Evolutionary conservation across 2,797 vertebrate species (phyloP), one percentile per base, ranked within the genome.

Genomic region (Poeciliopsis infans): DNA sequence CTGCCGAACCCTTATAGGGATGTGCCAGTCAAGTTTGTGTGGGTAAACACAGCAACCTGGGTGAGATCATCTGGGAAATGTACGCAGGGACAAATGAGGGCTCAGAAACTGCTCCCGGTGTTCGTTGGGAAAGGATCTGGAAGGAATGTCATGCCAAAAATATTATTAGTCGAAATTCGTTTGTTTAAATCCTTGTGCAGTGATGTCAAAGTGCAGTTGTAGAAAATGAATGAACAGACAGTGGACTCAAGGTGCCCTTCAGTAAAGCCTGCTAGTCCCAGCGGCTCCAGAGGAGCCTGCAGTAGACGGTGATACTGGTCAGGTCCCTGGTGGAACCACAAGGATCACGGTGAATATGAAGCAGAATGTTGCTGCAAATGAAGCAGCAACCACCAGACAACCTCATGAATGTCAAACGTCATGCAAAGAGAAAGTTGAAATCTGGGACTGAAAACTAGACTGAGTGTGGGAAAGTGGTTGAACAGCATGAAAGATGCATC

Each of bases 201-300:
- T 49, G 53, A 46, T 39, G 53, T 57, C 61, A 25, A 57, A 64
- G 61, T 2, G 33, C 76, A 70, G 53, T 15, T 53, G 33, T 76
- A 78, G 78, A 61, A 76, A 77, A 87, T n/a, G 74, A 86, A 66
- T 8, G 55, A 81, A 74, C 82, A 79, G 70, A 39, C 59, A 8
- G 43, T 57, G 77, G 79, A 88, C 78, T 91, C 88, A 87, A 92
- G 89, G 90, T 92, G 92, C 86, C 90, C 90, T 92, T 90, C 80
- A 89, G 79, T 79, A n/a, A 36, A 12, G 53, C 74, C 81, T 77
- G 55, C 82, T 80, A 80, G 85, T 84, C 88, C 76, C 85, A 0
- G 2, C 61, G 45, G 87, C 85, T 79, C 86, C 74, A 33, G n/a
- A 53, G 86, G 81, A 88, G 83, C 85, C 84, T 43, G 84, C 82